These are phyloP conservation scores for Chironomus riparius DNA, from an alignment of 2,888 invertebrate species.

Conservation along the genomic window DNA sequence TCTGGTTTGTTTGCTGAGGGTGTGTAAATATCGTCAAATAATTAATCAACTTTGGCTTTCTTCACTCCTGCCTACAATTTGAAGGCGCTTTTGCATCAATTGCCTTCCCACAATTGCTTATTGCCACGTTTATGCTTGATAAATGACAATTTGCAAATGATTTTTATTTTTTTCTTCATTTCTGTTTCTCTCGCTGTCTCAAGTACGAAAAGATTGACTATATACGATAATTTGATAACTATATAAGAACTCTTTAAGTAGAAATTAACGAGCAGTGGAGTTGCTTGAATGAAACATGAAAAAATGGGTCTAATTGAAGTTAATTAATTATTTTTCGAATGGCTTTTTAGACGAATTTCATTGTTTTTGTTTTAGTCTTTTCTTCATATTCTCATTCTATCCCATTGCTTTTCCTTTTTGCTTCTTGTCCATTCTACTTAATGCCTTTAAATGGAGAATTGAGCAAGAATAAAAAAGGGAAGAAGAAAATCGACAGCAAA, in stretches of 20 bases:
- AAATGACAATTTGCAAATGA: not conserved
- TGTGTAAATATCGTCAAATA: slow-evolving; percentile 8
- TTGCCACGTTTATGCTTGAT: not conserved
- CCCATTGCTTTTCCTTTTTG: not conserved
- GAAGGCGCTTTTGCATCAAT: too few relatives aligned
- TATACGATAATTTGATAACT: not conserved
- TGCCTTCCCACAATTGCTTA: not conserved
- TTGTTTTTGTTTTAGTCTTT: not conserved
- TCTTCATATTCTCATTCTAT: not conserved
- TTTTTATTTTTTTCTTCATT: not conserved
- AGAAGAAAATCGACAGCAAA: too few relatives aligned
- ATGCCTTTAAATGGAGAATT: not conserved
- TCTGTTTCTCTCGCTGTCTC: not conserved
- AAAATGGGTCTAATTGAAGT: slow-evolving; percentile 3
- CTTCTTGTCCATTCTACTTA: not conserved
- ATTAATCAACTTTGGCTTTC: slow-evolving; percentile 3
- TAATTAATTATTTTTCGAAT: slow-evolving; percentile 1
- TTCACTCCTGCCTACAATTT: not conserved
- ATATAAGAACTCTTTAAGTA: not conserved
- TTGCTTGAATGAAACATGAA: not conserved
- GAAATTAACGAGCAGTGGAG: not conserved
- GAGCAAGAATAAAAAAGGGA: too few relatives aligned
- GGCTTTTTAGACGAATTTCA: not conserved
- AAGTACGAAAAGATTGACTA: not conserved
- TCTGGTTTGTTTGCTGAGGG: not conserved